A percentile compares a stretch with the other conserved stretches of the same genome.
These are phyloP conservation scores for Sycobia sp. DNA, from an alignment of 1,140 invertebrate species.

Conservation along the genomic window DNA sequence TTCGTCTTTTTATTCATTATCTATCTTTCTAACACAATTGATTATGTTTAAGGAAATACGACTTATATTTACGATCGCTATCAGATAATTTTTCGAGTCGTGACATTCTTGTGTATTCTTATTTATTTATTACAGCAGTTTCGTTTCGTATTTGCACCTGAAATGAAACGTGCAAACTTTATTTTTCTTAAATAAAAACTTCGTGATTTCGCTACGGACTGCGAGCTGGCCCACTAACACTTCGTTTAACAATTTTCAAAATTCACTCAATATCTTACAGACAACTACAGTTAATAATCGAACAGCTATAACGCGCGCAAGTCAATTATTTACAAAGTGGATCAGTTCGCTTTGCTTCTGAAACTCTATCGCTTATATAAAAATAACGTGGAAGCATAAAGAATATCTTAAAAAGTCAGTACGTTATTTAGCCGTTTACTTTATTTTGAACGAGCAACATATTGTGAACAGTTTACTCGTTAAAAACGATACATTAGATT, in stretches of 20 bases:
- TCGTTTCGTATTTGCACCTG: neutral
- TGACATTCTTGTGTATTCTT: neutral
- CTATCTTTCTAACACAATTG: neutral
- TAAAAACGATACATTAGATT: constrained; percentile 17
- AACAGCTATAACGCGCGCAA: constrained; percentile 43
- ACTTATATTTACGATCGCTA: constrained; percentile 14
- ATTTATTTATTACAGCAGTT: neutral
- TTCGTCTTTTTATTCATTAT: constrained; percentile 3
- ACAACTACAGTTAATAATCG: constrained; percentile 38
- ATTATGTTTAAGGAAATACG: constrained; percentile 17
- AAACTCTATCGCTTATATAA: constrained; percentile 40
- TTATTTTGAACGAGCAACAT: no score
- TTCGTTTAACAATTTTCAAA: constrained; percentile 32
- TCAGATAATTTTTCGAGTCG: constrained; percentile 8
- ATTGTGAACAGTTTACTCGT: constrained; percentile 1
- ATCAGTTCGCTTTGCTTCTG: constrained; percentile 40
- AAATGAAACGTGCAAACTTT: constrained; percentile 1
- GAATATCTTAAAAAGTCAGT: constrained; percentile 35
- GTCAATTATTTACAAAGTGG: constrained; percentile 52
- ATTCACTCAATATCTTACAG: constrained; percentile 38
- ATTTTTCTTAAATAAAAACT: constrained; percentile 11
- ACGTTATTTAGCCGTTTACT: constrained; percentile 19
- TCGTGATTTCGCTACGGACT: constrained; percentile 7
- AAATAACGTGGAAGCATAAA: constrained; percentile 43
- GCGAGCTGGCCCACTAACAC: constrained; percentile 13